A percentile compares a stretch with the other conserved stretches of the same genome.
Conservation (phyloP, 2,797 vertebrate species). For the Platalea minor region DNA sequence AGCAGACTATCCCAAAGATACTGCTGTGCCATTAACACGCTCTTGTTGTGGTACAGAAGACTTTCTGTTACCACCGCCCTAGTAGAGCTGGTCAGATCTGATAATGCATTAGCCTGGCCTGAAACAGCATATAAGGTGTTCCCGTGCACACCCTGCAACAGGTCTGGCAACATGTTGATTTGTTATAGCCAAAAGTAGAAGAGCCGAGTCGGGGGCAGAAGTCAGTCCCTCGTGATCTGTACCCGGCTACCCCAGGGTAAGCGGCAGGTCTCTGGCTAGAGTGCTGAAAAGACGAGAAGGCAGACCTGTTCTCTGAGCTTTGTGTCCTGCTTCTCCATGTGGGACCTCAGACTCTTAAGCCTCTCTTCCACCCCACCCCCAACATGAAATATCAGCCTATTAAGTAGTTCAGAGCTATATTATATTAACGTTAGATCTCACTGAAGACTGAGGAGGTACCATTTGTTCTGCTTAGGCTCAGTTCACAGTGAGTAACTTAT, state of each 20-base stretch:
- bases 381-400: background rate
- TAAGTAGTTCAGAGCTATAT: background rate
- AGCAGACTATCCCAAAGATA: background rate
- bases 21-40: background rate
- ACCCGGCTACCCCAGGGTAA: background rate
- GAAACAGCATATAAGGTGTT: background rate
- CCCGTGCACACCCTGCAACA: too few relatives aligned
- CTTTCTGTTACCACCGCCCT: background rate
- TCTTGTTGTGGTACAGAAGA: background rate
- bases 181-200: background rate
- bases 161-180: background rate
- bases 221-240: background rate
- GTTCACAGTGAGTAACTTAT: background rate
- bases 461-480: background rate
- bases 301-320: background rate
- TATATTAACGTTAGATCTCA: background rate
- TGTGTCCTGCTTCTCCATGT: background rate
- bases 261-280: background rate
- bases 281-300: fast-evolving
- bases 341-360: background rate
- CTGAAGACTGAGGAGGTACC: background rate
- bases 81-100: background rate
- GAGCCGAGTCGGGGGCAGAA: background rate
- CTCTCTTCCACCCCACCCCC: background rate
- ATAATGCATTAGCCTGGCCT: background rate